Percentiles rank a stretch among this genome's conserved stretches.
These are phyloP conservation scores for Trichoplusia ni DNA, from an alignment of 1,140 invertebrate genomes.

Conservation along the genomic window DNA sequence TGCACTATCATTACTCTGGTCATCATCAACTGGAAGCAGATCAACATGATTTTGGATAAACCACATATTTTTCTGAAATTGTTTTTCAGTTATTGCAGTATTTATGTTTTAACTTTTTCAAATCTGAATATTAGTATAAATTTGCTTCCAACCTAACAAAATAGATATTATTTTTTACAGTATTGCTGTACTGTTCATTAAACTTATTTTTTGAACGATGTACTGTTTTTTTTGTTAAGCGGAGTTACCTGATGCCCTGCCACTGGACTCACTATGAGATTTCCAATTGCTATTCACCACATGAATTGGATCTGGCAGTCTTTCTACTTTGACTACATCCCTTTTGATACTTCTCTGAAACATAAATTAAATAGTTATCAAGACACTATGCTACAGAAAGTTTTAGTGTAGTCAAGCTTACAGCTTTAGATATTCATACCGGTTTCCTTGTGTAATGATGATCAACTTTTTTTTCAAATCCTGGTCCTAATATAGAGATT, in stretches of 20 bases:
- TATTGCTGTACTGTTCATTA: too few relatives aligned
- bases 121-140: constrained; percentile 6
- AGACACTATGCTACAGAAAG: too few relatives aligned
- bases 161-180: too few relatives aligned
- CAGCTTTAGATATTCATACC: not conserved
- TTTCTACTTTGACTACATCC: constrained; percentile 57
- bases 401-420: too few relatives aligned
- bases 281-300: not conserved
- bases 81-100: too few relatives aligned
- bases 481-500: constrained; percentile 56
- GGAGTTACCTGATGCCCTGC: constrained; percentile 49
- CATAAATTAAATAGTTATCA: too few relatives aligned
- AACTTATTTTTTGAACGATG: too few relatives aligned
- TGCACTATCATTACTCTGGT: constrained; percentile 40
- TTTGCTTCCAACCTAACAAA: too few relatives aligned
- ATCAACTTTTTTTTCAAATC: constrained; percentile 52
- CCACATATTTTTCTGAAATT: too few relatives aligned
- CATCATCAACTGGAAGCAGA: constrained; percentile 32
- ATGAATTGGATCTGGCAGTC: constrained; percentile 9
- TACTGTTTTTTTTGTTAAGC: not conserved
- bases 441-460: too few relatives aligned
- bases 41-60: not conserved
- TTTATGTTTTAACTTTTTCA: not conserved
- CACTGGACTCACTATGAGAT: constrained; percentile 38
- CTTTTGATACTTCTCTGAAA: constrained; percentile 43